Evolutionary conservation across 2,113 vertebrate species (phyloP), one percentile per base, ranked within the genome.

Genomic region (Egretta garzetta): DNA sequence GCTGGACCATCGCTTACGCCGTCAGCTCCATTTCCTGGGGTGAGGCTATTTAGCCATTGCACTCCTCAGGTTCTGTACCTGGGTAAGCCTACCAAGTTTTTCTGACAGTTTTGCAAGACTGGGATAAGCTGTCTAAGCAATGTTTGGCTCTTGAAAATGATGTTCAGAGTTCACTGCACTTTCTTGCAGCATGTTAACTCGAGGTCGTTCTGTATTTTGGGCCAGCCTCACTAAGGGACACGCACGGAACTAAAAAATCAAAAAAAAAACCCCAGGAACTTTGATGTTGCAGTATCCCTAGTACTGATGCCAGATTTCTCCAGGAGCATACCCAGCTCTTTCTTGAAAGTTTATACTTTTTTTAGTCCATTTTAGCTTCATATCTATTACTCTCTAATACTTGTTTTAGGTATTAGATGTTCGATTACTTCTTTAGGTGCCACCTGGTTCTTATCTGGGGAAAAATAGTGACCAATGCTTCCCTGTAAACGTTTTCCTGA

Each of bases 121-220:
- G 52, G 52, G 55, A 43, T 60, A 12, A 71, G 12, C n/a, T 68
- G 32, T 43, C 39, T 16, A 8, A 85, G 70, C 56, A 49, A 13
- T 11, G 39, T 41, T 63, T 49, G 55, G 30, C 37, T 47, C 49
- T 59, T 64, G 49, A 33, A 83, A 83, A 20, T 5, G 16, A 14
- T 70, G 55, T 35, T 83, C 8, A 22, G 77, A 59, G 77, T 11
- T 27, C 77, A 70, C 30, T 23, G 55, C 4, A 0, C 41, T 73
- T 75, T 14, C 83, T 41, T 74, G 56, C 50, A 47, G 39, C 37
- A 0, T 8, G 8, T 37, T 58, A 49, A n/a, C 39, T 47, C 0
- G 0, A 39, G 28, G 53, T 11, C 35, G 83, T 58, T 9, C 3
- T 1, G 0, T 22, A 6, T 21, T 67, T 14, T 43, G 43, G n/a